Conservation (phyloP, 2,113 vertebrate species). For the Eulemur rufifrons region DNA sequence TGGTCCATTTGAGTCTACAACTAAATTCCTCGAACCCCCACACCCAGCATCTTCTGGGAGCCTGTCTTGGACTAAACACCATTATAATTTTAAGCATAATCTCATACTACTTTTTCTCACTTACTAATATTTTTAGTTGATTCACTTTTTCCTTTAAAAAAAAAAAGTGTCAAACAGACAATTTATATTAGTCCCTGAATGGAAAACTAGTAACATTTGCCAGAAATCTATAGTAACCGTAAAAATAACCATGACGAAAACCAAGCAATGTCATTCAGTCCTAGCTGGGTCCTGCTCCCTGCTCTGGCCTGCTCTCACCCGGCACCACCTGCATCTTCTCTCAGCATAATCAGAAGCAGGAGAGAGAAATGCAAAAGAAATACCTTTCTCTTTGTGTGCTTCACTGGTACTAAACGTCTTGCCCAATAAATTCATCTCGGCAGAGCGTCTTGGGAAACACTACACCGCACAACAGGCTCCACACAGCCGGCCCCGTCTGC, state of each 20-base stretch:
- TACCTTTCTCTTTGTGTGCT: background rate
- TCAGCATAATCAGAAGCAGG: background rate
- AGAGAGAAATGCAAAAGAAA: background rate
- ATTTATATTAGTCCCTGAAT: background rate
- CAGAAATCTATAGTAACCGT: background rate
- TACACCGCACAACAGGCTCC: fast-evolving
- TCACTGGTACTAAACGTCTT: background rate
- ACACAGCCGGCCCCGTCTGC: background rate
- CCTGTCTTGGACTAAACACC: background rate
- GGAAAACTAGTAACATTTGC: constrained; percentile 12
- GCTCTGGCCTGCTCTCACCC: background rate
- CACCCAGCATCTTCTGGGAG: background rate
- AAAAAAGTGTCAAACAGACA: background rate
- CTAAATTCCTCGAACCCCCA: background rate
- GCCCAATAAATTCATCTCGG: background rate
- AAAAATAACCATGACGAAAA: constrained; percentile 6
- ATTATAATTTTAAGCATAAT: background rate
- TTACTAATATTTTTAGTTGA: constrained; percentile 32
- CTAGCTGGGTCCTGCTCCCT: background rate
- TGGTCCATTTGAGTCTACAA: background rate
- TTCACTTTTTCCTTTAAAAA: background rate
- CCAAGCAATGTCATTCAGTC: background rate
- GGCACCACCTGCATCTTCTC: background rate
- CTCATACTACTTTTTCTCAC: background rate
- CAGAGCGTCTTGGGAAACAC: background rate